Evolutionary conservation across 1,140 invertebrate genomes (phyloP).

Genomic region (Drepana arcuata): DNA sequence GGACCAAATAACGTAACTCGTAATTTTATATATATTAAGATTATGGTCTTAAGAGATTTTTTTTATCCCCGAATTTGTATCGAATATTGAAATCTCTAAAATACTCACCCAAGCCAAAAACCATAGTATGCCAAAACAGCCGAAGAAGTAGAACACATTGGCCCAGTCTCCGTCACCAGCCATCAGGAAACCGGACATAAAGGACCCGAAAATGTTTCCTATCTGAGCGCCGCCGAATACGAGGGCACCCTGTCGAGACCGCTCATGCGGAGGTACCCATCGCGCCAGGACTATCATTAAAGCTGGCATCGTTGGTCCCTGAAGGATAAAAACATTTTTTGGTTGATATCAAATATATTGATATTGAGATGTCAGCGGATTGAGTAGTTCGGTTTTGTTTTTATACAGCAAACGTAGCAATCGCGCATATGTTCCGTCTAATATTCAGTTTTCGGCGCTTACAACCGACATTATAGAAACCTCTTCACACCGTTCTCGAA

Average conservation of each 20-base stretch:
- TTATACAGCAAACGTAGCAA: too few species aligned
- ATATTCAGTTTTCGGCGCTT: too few species aligned
- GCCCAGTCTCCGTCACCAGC: constrained; percentile 79
- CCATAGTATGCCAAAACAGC: constrained; percentile 80
- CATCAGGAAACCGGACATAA: constrained; percentile 79
- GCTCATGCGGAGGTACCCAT: constrained; percentile 82
- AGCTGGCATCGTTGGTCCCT: constrained; percentile 84
- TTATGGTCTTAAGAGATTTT: too few species aligned
- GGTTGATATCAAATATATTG: too few species aligned
- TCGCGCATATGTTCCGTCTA: too few species aligned
- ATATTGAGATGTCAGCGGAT: too few species aligned
- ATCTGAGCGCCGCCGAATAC: constrained; percentile 82
- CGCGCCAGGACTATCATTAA: constrained; percentile 80
- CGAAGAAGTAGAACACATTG: constrained; percentile 88
- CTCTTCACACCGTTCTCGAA: too few species aligned
- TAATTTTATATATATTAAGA: too few species aligned
- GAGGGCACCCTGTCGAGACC: constrained; percentile 80
- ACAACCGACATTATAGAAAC: too few species aligned
- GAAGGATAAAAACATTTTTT: constrained; percentile 22
- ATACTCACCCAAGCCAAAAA: constrained; percentile 77
- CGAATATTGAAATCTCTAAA: not conserved
- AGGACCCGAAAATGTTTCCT: constrained; percentile 83
- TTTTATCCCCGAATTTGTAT: not conserved
- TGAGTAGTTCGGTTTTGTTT: too few species aligned
- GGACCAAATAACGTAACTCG: too few species aligned